These are phyloP conservation scores for Seira musarum DNA, from an alignment of 2,888 invertebrate species.

Conservation along the genomic window DNA sequence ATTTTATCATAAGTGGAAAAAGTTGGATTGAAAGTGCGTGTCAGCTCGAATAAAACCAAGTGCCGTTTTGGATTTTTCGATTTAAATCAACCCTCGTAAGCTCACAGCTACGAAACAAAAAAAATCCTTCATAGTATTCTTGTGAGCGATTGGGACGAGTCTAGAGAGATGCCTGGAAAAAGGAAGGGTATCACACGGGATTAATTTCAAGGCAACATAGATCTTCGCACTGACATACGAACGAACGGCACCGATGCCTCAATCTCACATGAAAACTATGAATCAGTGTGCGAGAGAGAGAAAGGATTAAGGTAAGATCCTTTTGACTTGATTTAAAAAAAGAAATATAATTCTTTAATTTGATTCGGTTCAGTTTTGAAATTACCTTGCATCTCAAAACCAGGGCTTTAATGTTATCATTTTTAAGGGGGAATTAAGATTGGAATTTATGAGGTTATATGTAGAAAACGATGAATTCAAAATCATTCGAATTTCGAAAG, in stretches of 20 bases:
- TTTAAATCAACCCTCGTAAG: slow-evolving; percentile 54
- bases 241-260: background rate
- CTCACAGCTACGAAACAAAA: slow-evolving; percentile 20
- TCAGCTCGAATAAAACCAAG: slow-evolving; percentile 50
- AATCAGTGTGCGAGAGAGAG: slow-evolving; percentile 28
- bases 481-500: background rate
- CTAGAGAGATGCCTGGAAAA: slow-evolving; percentile 20
- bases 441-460: too few species aligned
- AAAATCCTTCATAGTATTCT: slow-evolving; percentile 16
- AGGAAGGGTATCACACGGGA: slow-evolving; percentile 52
- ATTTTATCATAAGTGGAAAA: slow-evolving; percentile 45
- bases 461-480: background rate
- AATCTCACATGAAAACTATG: background rate
- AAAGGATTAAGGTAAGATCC: slow-evolving; percentile 57
- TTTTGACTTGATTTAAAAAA: slow-evolving; percentile 53
- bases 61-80: slow-evolving; percentile 51
- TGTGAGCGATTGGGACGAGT: background rate
- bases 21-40: slow-evolving; percentile 56
- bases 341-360: slow-evolving; percentile 51
- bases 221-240: slow-evolving; percentile 7
- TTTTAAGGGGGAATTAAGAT: too few species aligned
- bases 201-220: slow-evolving; percentile 44
- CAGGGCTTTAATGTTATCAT: too few species aligned
- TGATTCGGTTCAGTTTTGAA: slow-evolving; percentile 46
- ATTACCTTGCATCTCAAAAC: background rate